These are phyloP conservation scores for Euura lappo DNA, from an alignment of 1,140 invertebrate species.

Conservation along the genomic window DNA sequence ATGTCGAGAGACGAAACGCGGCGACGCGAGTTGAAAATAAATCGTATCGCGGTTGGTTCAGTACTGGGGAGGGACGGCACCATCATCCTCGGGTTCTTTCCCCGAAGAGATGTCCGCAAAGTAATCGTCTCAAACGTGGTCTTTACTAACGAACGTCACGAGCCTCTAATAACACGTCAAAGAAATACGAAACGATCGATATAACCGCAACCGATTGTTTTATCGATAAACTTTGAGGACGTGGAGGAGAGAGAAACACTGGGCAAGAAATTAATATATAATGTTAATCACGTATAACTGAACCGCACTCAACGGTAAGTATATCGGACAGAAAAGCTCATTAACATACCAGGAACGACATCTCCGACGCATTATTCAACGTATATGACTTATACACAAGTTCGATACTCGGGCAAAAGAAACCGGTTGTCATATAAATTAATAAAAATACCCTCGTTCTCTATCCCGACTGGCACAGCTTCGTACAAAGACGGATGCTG, in stretches of 20 bases:
- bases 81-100: background rate
- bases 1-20: background rate
- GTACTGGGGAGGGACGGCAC: background rate
- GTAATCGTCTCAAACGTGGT: background rate
- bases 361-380: conserved; percentile 34
- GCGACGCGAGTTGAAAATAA: background rate
- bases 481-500: no score
- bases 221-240: background rate
- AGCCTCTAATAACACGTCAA: background rate
- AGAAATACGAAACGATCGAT: background rate
- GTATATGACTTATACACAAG: conserved; percentile 16
- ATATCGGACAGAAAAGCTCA: conserved; percentile 20
- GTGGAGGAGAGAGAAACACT: background rate
- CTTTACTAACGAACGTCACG: conserved; percentile 2
- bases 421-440: conserved; percentile 3
- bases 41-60: background rate
- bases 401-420: background rate
- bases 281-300: background rate
- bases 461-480: no score
- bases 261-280: background rate
- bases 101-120: background rate
- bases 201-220: background rate
- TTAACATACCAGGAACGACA: conserved; percentile 41
- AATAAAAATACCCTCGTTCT: background rate
- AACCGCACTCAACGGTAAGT: background rate